Conservation (phyloP, 2,797 vertebrate species). For the Scarus forsteni region DNA sequence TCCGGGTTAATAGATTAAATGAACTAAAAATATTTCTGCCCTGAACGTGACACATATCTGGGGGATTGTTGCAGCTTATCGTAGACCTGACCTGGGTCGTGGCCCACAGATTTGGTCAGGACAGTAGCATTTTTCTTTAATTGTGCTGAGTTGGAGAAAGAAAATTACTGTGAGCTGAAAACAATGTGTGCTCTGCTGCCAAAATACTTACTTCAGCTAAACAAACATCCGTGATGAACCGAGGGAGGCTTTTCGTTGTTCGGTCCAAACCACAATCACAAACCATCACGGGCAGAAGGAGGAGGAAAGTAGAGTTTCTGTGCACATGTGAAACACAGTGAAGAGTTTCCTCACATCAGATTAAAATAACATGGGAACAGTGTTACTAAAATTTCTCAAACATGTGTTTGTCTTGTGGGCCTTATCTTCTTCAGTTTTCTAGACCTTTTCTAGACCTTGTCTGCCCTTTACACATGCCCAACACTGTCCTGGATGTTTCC, state of each 20-base stretch:
- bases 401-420: too few species aligned
- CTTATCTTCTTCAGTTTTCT: too few species aligned
- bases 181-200: conserved; percentile 59
- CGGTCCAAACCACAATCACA: conserved; percentile 62
- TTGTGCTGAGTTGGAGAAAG: conserved; percentile 43
- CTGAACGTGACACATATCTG: background rate
- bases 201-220: conserved; percentile 60
- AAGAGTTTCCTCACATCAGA: conserved; percentile 25
- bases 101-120: conserved; percentile 23
- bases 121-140: conserved; percentile 54
- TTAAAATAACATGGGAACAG: conserved; percentile 23
- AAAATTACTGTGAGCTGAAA: conserved; percentile 48
- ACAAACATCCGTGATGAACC: conserved; percentile 59
- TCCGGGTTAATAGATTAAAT: background rate
- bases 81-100: background rate
- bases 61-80: conserved; percentile 4
- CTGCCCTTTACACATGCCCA: too few species aligned
- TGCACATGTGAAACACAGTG: background rate
- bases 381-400: background rate
- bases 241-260: conserved; percentile 39
- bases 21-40: background rate
- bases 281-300: conserved; percentile 27
- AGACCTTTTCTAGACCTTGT: too few species aligned
- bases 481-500: too few species aligned
- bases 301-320: conserved; percentile 5